Percentiles rank a stretch among this genome's conserved stretches.
These are phyloP conservation scores for Syngnathoides biaculeatus DNA, from an alignment of 2,113 vertebrate genomes.

Conservation along the genomic window DNA sequence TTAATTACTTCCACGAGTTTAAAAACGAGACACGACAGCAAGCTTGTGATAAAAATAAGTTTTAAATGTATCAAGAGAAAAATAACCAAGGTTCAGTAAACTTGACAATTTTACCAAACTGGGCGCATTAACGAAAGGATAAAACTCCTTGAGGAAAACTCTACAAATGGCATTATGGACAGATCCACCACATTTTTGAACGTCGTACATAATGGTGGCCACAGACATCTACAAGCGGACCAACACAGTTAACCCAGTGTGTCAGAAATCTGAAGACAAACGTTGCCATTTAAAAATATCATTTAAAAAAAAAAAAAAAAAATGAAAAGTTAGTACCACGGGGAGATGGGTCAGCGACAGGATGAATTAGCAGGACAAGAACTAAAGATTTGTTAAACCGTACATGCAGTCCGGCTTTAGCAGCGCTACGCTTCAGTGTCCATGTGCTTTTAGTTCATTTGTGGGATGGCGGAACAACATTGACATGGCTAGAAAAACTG, in stretches of 20 bases:
- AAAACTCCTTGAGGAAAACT: constrained; percentile 73
- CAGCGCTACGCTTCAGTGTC: constrained; percentile 59
- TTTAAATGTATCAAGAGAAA: constrained; percentile 65
- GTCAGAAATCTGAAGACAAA: constrained; percentile 57
- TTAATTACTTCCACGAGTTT: neutral
- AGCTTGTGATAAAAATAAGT: constrained; percentile 71
- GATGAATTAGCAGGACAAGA: constrained; percentile 49
- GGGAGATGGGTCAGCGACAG: constrained; percentile 52
- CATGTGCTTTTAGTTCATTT: constrained; percentile 61
- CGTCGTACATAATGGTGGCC: constrained; percentile 48
- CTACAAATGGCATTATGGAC: constrained; percentile 69
- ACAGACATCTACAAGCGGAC: constrained; percentile 61
- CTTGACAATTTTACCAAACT: constrained; percentile 60
- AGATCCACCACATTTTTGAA: constrained; percentile 58
- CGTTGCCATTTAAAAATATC: constrained; percentile 61
- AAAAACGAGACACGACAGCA: constrained; percentile 48
- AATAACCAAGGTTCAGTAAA: constrained; percentile 68
- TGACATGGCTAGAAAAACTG: constrained; percentile 49
- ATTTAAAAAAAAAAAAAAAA: constrained; percentile 53
- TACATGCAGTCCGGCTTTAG: constrained; percentile 52
- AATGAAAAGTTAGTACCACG: constrained; percentile 67
- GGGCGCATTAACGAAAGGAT: constrained; percentile 70
- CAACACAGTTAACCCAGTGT: constrained; percentile 54
- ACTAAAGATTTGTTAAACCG: constrained; percentile 60
- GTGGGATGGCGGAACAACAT: constrained; percentile 27